These are phyloP conservation scores for Heliconius aoede DNA, from an alignment of 2,888 invertebrate species.

Conservation along the genomic window DNA sequence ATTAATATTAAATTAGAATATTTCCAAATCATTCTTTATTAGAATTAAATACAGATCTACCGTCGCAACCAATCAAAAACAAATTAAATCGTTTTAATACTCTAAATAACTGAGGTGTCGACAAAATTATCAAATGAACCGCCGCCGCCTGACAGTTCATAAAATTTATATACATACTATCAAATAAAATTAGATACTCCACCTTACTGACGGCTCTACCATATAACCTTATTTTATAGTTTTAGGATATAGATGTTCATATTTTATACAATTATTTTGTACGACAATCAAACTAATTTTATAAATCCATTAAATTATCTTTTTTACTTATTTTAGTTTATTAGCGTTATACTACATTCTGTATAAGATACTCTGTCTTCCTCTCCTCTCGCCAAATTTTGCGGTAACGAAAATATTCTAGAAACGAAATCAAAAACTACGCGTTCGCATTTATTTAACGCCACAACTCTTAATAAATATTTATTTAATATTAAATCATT, in stretches of 20 bases:
- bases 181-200: conserved; percentile 42
- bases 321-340: not conserved
- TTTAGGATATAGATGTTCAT: conserved; percentile 26
- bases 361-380: too few species aligned
- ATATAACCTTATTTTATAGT: conserved; percentile 22
- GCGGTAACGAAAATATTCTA: too few species aligned
- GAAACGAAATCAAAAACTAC: too few species aligned
- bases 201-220: conserved; percentile 1
- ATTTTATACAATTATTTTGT: conserved; percentile 7
- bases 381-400: not conserved
- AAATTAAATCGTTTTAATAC: conserved; percentile 40
- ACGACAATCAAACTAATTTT: not conserved
- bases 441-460: too few species aligned
- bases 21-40: not conserved
- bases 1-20: not conserved
- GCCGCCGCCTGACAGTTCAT: conserved; percentile 44
- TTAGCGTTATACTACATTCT: not conserved
- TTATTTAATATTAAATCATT: too few species aligned
- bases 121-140: conserved; percentile 46
- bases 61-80: conserved; percentile 21
- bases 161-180: conserved; percentile 43
- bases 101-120: conserved; percentile 44
- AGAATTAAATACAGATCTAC: not conserved
- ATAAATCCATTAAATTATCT: not conserved
- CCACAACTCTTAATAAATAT: too few species aligned